Evolutionary conservation across 2,113 vertebrate genomes (phyloP), one percentile per base, ranked within the genome.

Genomic region (Myotis brandtii): DNA sequence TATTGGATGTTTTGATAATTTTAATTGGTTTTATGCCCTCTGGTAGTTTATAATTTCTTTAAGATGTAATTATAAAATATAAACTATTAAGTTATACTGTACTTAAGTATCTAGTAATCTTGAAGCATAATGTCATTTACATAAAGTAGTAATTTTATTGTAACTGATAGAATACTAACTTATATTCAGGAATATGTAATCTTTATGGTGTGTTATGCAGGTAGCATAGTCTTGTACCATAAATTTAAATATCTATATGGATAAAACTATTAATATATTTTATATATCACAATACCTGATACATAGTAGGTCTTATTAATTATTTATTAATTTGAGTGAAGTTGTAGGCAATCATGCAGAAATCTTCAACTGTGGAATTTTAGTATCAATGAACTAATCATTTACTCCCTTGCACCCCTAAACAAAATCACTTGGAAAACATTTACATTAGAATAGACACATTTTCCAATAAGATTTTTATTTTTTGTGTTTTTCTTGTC

Each of bases 261-360:
- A 43, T 85, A 50, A 90, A 67, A 91, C 70, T 93, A 94, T 34
- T 72, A 52, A 93, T 56, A 66, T 64, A 88, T 52, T 81, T 81
- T 37, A n/a, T 50, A 88, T 52, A 54, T 23, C 6, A n/a, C 32
- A 95, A 16, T 83, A 34, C 52, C 81, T 75, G 56, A 85, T 40
- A 82, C 43, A 50, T 43, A 85, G 70, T 75, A 67, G 17, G 11
- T 87, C 46, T 70, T 92, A 77, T 70, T 92, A 79, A 94, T 69
- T 94, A 95, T 84, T 93, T 93, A 91, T 56, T 88, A 37, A 62
- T 27, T 21, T 81, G 67, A 85, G 14, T 64, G 50, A 89, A 64
- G 73, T 70, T 62, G 17, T 86, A 86, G 48, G 48, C 18, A 81
- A 87, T 87, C 6, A 20, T 14, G 9, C 9, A 84, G 85, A 90